A percentile compares a stretch with the other conserved stretches of the same genome.
Conservation (phyloP, 2,888 invertebrate genomes). For the Girardia tigrina region DNA sequence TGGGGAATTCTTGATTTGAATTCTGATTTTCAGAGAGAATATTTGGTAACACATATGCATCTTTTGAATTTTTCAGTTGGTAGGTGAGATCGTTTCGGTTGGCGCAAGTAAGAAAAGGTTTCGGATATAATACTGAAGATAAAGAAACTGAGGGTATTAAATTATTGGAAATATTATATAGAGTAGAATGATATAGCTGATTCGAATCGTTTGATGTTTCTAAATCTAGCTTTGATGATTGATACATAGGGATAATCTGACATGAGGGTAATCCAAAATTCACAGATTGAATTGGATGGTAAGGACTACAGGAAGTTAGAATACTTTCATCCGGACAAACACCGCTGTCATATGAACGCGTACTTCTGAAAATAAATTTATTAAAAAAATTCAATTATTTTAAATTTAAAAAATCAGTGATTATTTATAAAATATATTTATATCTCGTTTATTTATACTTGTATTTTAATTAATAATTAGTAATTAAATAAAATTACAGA, state of each 20-base stretch:
- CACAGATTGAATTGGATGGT: background rate
- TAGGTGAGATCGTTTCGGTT: background rate
- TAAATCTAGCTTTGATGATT: background rate
- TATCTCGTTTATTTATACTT: no score
- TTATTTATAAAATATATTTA: no score
- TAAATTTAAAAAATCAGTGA: no score
- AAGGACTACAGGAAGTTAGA: background rate
- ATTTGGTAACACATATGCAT: background rate
- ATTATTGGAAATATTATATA: background rate
- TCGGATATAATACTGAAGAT: background rate
- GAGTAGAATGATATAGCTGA: background rate
- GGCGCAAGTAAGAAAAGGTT: background rate
- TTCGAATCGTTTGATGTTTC: background rate
- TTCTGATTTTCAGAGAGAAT: background rate
- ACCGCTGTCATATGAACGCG: constrained; percentile 30
- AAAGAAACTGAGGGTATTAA: background rate
- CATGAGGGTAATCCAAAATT: background rate
- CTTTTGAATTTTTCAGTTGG: background rate
- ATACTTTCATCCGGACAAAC: constrained; percentile 32
- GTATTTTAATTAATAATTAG: no score
- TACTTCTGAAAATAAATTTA: constrained; percentile 29
- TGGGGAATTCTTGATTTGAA: background rate
- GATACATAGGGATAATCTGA: background rate
- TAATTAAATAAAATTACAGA: no score
- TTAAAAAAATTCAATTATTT: no score